Conservation (phyloP, 2,113 vertebrate genomes). For the Oreochromis tanganicae region DNA sequence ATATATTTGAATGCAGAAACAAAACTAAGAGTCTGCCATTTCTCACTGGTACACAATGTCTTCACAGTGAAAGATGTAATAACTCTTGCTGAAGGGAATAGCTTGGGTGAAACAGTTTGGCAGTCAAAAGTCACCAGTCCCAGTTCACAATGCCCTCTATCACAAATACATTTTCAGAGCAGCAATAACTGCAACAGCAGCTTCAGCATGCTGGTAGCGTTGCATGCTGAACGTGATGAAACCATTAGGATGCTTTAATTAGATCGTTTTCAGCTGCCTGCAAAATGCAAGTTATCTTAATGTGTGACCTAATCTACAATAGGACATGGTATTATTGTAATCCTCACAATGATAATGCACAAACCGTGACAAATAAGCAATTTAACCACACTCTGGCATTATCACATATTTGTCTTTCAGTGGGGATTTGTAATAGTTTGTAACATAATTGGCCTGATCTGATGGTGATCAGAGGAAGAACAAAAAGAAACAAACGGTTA, state of each 20-base stretch:
- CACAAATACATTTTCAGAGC: neutral
- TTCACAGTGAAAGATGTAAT: conserved; percentile 29
- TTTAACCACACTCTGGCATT: neutral
- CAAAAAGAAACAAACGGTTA: neutral
- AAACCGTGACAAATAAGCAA: neutral
- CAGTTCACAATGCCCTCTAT: neutral
- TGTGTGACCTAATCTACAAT: neutral
- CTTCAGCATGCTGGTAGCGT: neutral
- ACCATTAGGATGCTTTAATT: conserved; percentile 9
- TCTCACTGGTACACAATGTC: conserved; percentile 35
- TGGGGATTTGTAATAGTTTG: neutral
- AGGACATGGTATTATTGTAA: neutral
- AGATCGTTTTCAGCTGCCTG: neutral
- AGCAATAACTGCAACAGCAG: neutral
- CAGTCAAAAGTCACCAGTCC: conserved; percentile 4
- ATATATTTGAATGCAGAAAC: conserved; percentile 58
- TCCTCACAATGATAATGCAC: neutral
- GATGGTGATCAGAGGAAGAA: neutral
- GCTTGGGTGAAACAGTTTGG: neutral
- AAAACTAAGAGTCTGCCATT: conserved; percentile 31
- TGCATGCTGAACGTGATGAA: neutral
- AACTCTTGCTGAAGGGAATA: conserved; percentile 14
- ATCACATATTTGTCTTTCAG: neutral
- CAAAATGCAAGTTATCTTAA: neutral
- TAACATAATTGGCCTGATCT: neutral